Base-by-base conservation (phyloP, 2,888 invertebrate genomes). In the Euspilapteryx auroguttella region DNA sequence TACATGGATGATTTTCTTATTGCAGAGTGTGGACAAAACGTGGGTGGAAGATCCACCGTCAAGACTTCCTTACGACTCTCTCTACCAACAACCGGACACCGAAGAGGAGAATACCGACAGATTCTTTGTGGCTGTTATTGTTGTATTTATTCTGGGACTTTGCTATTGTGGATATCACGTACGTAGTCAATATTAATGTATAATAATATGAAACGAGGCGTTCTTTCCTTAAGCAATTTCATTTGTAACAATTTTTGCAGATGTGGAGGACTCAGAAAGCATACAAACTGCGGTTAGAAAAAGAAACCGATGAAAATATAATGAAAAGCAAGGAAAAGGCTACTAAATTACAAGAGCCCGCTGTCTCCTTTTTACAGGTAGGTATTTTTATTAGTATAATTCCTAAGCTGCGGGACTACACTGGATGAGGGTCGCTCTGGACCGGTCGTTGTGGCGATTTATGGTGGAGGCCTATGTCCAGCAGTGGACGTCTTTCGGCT, bases 11-110 rank as follows among this genome's bases (percentile, higher is more conserved):
- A 14, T 24, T 31, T 31, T 31, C 13, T 30, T 35, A 45, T 51
- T 46, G 27, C 47, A 88, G 87, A 87, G 84, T 32, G 83, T 83
- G 5, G 89, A 89, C 40, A 85, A 84, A 44, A 85, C 85, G 0
- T 92, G 91, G 91, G 87, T 87, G 3, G 88, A 88, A 55, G 90
- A 91, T 47, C 87, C 90, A 2, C 91, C 91, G 0, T 84, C 84
- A 21, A 78, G 87, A 28, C 80, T 85, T 8, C 79, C 86, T 0
- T 91, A 90, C 53, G 85, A 85, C 42, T 86, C 89, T 1, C 69
- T 83, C 20, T 86, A 87, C 52, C 83, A 85, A 20, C 83, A 85
- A 38, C 81, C 83, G 9, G 85, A 87, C 10, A 79, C 84, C 21
- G 86, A 89, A 50, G 90, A 91, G 55, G 89, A 90, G 45, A 86